A percentile compares a stretch with the other conserved stretches of the same genome.
These are phyloP conservation scores for Bicyclus anynana DNA, from an alignment of 1,140 invertebrate species.

Conservation along the genomic window DNA sequence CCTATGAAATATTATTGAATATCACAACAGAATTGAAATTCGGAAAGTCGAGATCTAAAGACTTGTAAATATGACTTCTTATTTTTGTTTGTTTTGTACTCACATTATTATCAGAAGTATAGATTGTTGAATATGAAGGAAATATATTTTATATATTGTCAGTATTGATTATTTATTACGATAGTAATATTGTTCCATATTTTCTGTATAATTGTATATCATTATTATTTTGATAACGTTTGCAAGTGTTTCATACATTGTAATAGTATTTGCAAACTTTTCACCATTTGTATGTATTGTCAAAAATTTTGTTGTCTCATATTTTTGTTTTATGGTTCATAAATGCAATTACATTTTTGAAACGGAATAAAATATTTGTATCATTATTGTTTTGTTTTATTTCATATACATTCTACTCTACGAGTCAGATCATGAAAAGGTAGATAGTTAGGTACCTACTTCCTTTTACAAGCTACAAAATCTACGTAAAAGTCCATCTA, in stretches of 20 bases:
- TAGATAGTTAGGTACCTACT: too few relatives aligned
- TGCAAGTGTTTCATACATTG: constrained; percentile 29
- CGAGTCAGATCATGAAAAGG: too few relatives aligned
- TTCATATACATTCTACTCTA: too few relatives aligned
- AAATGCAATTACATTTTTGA: constrained; percentile 68
- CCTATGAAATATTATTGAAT: constrained; percentile 42
- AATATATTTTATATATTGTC: constrained; percentile 63
- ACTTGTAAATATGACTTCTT: constrained; percentile 64
- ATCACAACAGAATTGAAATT: constrained; percentile 32
- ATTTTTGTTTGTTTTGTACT: constrained; percentile 56
- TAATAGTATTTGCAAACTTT: constrained; percentile 29
- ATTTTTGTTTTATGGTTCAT: constrained; percentile 48
- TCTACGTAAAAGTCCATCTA: too few relatives aligned
- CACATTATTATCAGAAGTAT: constrained; percentile 43
- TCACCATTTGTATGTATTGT: constrained; percentile 38
- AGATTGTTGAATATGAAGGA: constrained; percentile 58
- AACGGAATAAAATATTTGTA: constrained; percentile 63
- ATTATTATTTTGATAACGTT: constrained; percentile 19
- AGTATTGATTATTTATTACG: constrained; percentile 60
- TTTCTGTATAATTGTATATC: constrained; percentile 15
- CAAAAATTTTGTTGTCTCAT: constrained; percentile 43
- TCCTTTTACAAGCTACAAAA: too few relatives aligned
- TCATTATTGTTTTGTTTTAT: constrained; percentile 20
- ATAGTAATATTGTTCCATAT: constrained; percentile 38
- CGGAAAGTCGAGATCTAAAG: constrained; percentile 50